Conservation (phyloP, 2,888 invertebrate species). For the Sinelater perroti region DNA sequence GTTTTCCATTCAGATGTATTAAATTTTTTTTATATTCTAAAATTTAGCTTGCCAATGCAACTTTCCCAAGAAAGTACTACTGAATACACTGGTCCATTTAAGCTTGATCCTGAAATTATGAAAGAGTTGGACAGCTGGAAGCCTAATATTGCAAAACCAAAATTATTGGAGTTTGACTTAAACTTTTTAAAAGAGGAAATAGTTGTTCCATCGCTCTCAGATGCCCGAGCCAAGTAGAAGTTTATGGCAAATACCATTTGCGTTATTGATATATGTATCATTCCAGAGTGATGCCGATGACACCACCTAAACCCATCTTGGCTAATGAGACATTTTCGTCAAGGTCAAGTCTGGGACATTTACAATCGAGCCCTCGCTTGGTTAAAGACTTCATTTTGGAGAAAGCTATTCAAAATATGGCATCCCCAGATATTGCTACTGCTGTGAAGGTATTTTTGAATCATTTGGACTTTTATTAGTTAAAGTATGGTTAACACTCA, state of each 20-base stretch:
- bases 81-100: slow-evolving; percentile 75
- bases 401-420: slow-evolving; percentile 68
- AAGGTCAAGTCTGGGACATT: slow-evolving; percentile 41
- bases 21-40: too few species aligned
- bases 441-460: slow-evolving; percentile 59
- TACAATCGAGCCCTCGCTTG: slow-evolving; percentile 32
- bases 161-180: slow-evolving; percentile 58
- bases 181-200: slow-evolving; percentile 56
- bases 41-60: slow-evolving; percentile 55
- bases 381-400: slow-evolving; percentile 57
- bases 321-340: slow-evolving; percentile 47
- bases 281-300: slow-evolving; percentile 63
- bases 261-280: slow-evolving; percentile 26
- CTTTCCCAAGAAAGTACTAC: slow-evolving; percentile 61
- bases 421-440: slow-evolving; percentile 68
- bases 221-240: slow-evolving; percentile 52
- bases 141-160: slow-evolving; percentile 42
- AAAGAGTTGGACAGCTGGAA: slow-evolving; percentile 69
- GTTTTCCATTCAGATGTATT: slow-evolving; percentile 2
- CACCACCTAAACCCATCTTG: slow-evolving; percentile 65
- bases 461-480: slow-evolving; percentile 44
- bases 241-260: not conserved
- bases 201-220: slow-evolving; percentile 52
- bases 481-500: slow-evolving; percentile 51
- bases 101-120: slow-evolving; percentile 77